Evolutionary conservation across 2,888 invertebrate genomes (phyloP), one percentile per base, ranked within the genome.

Genomic region (Chesias legatella): DNA sequence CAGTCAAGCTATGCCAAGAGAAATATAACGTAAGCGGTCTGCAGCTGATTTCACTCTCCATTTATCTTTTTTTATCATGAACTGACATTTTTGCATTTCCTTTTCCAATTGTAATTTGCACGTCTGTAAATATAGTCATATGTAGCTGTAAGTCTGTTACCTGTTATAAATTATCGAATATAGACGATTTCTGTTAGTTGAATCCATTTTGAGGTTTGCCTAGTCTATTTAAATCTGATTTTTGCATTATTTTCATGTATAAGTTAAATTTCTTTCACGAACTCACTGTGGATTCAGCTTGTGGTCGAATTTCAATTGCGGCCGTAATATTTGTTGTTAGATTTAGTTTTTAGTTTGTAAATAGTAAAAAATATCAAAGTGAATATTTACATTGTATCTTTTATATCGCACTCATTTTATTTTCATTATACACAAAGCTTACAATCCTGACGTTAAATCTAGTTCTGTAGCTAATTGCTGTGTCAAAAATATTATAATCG

Each of bases 151-250:
- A 74, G 76, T 69, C 56, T 78, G 82, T 81, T 82, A 82, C 77
- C 80, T 75, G 69, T 72, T 56, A 51, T 50, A 48, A 48, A 43
- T 41, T 37, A 42, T 51, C 43, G 60, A 56, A 54, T 56, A 54
- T 35, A 51, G 65, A 51, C 63, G 58, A 63, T 75, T 64, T 71
- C 73, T 70, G 63, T 57, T 43, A 66, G 73, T 70, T 53, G 61
- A 76, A 73, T 80, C 69, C 69, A 72, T 77, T 73, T 59, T 53
- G 64, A 67, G 69, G 51, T 30, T 39, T 36, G 55, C 67, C 83
- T 83, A 83, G 84, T 82, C 83, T 67, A 71, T 70, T 73, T 67
- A 44, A 70, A 78, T 79, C 79, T 80, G 75, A 78, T 73, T 75
- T 60, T 67, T 48, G 56, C 37, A 41, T 53, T 38, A 39, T 39